Base-by-base conservation (phyloP, 2,888 invertebrate species). In the Adela reaumurella region DNA sequence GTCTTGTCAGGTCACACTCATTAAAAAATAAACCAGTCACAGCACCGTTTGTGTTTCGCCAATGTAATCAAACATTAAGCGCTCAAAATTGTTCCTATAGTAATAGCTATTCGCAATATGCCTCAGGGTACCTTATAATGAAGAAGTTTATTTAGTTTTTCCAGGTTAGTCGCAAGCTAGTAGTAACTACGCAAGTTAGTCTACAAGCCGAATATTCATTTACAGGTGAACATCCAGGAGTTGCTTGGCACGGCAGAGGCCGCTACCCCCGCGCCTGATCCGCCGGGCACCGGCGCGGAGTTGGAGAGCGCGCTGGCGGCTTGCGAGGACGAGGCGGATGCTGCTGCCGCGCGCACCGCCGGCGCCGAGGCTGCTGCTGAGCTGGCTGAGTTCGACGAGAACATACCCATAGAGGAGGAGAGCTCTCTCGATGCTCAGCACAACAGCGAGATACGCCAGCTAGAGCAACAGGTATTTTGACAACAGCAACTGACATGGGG, bases 331-430 rank as follows among this genome's bases (percentile, higher is more conserved):
- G 43, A 43, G 50, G 48, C 24, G 35, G 17, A 1, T 24, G 71
- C 90, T 90, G 68, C 76, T 90, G 48, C 91, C 92, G 65, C 95
- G 1, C 85, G 84, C 60, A 90, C 88, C 1, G 95, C 95, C 2
- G 90, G 91, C 60, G 94, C 92, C 3, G 97, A 97, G 74, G 92
- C 88, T 41, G 88, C 89, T 53, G 90, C 90, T 14, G 94, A 94
- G 69, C 82, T 96, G 55, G 95, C 93, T 1, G 97, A 97, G 76
- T 97, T 97, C 76, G 97, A 97, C 76, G 97, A 97, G 74, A 90
- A 87, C 60, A 91, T 94, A 73, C 95, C 96, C 45, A 82, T 94
- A 56, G 91, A 91, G 50, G 91, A 90, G 49, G 82, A 82, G 52
- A 63, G 60, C 19, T 43, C 68, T 92, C 92, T 74, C 95, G 47